A percentile compares a stretch with the other conserved stretches of the same genome.
Evolutionary conservation across 2,888 invertebrate genomes (phyloP).

Genomic region (Abrostola tripartita): DNA sequence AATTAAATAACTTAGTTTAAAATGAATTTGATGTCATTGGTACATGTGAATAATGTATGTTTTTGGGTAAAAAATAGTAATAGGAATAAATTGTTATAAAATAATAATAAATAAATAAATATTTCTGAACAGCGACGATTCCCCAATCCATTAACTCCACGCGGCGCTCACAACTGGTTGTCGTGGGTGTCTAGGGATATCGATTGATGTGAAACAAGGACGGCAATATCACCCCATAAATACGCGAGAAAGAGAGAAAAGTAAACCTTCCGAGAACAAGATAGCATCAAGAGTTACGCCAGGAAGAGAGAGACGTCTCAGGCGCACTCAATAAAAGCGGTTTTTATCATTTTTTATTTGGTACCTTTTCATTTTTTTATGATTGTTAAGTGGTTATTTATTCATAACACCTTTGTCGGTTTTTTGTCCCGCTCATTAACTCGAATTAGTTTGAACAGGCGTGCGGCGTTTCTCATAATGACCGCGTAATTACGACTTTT

Average conservation of each 20-base stretch:
- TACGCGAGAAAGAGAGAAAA: conserved; percentile 60
- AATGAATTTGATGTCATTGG: no score
- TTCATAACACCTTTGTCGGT: conserved; percentile 87
- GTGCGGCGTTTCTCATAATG: conserved; percentile 59
- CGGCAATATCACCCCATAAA: conserved; percentile 33
- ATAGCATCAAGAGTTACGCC: conserved; percentile 81
- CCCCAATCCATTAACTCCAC: conserved; percentile 58
- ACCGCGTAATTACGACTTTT: conserved; percentile 51
- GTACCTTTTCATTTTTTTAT: conserved; percentile 59
- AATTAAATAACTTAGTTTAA: no score
- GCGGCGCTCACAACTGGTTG: conserved; percentile 71
- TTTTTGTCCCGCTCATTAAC: conserved; percentile 79
- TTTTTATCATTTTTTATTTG: conserved; percentile 53
- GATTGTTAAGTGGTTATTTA: conserved; percentile 80
- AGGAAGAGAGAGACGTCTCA: conserved; percentile 78
- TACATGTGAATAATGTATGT: no score
- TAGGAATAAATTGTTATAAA: neutral
- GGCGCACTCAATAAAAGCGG: conserved; percentile 80
- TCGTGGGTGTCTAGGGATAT: conserved; percentile 80
- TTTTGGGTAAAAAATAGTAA: no score
- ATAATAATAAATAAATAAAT: neutral
- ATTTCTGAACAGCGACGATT: conserved; percentile 50
- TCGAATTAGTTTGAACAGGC: conserved; percentile 74
- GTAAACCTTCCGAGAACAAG: conserved; percentile 82
- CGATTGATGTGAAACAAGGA: conserved; percentile 78